A percentile compares a stretch with the other conserved stretches of the same genome.
Evolutionary conservation across 1,140 invertebrate species (phyloP).

Genomic region (Trichomalopsis sarcophagae): DNA sequence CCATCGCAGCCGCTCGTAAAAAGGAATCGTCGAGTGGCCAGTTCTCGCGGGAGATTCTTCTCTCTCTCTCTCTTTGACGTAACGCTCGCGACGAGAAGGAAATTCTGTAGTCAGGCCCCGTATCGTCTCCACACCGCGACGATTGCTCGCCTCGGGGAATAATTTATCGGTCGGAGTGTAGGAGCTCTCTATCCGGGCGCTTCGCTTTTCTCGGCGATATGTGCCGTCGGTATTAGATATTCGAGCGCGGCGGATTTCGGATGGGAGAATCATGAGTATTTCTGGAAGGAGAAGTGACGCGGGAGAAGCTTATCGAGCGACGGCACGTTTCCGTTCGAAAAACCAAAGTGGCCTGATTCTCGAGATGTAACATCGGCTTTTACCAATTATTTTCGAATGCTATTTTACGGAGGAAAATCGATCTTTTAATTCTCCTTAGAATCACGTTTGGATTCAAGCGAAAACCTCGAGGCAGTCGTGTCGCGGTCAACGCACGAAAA

Average conservation of each 20-base stretch:
- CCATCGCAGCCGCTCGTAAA: not conserved
- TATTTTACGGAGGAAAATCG: not conserved
- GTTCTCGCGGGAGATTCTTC: not conserved
- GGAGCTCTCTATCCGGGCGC: not conserved
- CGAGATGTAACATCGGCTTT: not conserved
- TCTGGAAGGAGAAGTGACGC: not conserved
- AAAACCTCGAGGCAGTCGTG: too few species aligned
- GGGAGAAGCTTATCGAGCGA: not conserved
- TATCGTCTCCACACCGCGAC: not conserved
- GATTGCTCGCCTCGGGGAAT: slow-evolving; percentile 36
- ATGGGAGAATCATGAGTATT: slow-evolving; percentile 1
- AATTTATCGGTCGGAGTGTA: slow-evolving; percentile 16
- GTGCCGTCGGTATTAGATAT: not conserved
- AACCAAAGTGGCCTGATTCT: not conserved
- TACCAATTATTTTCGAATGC: not conserved
- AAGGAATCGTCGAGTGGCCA: not conserved
- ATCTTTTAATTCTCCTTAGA: not conserved
- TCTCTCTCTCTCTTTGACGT: too few species aligned
- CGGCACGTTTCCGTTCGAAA: not conserved
- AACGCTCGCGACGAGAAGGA: not conserved
- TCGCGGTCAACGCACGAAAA: too few species aligned
- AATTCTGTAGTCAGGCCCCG: not conserved
- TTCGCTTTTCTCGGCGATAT: not conserved
- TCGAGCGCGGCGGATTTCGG: not conserved
- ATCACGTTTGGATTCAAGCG: too few species aligned